Evolutionary conservation across 2,113 vertebrate species (phyloP).

Genomic region (Apus apus): DNA sequence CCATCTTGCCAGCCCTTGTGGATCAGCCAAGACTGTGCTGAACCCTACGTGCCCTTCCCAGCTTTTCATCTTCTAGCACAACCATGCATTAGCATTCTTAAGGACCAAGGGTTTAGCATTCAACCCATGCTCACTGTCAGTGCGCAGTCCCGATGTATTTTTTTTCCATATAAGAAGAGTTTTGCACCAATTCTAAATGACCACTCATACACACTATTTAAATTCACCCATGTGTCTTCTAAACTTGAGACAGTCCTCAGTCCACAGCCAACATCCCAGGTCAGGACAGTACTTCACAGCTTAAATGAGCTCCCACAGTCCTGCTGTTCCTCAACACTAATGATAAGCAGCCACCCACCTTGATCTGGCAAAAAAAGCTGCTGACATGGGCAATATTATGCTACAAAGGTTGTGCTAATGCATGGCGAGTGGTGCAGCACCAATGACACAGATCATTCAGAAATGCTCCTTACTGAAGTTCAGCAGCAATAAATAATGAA

Average conservation of each 20-base stretch:
- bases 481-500: not conserved
- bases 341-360: not conserved
- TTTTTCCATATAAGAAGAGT: not conserved
- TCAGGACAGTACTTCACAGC: not conserved
- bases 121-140: not conserved
- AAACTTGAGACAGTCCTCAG: not conserved
- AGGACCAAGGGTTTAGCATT: not conserved
- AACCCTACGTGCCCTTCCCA: not conserved
- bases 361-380: not conserved
- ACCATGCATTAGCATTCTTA: not conserved
- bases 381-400: too few species aligned
- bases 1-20: not conserved
- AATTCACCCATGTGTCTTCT: not conserved
- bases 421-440: not conserved
- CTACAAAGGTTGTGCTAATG: not conserved
- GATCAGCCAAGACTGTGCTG: not conserved
- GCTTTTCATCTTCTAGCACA: not conserved
- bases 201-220: not conserved
- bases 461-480: not conserved
- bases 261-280: not conserved
- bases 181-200: not conserved
- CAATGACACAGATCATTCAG: not conserved
- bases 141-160: not conserved
- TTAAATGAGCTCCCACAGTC: not conserved
- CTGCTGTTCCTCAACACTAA: not conserved